Evolutionary conservation across 2,797 vertebrate species (phyloP).

Genomic region (Scolopax bukidnonensis): DNA sequence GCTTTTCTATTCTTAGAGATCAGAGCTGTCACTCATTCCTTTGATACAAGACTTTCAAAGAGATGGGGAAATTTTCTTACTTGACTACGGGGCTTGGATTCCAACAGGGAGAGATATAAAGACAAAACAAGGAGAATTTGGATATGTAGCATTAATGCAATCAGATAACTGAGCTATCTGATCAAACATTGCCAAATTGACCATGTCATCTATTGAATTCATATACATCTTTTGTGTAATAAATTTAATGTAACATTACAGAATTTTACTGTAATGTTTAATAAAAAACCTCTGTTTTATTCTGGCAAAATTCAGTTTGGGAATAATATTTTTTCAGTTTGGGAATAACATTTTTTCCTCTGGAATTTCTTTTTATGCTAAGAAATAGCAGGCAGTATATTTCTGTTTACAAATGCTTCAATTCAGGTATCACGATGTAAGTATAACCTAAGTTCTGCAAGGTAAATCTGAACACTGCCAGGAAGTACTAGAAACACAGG

Average conservation of each 20-base stretch:
- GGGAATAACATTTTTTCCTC: not conserved
- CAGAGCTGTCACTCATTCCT: constrained; percentile 24
- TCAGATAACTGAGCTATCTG: constrained; percentile 14
- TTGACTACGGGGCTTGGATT: constrained; percentile 52
- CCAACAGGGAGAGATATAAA: not conserved
- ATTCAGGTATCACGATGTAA: not conserved
- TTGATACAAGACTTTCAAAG: constrained; percentile 58
- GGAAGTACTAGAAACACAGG: not conserved
- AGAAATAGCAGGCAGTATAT: not conserved
- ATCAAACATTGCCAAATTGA: constrained; percentile 31
- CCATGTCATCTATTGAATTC: not conserved
- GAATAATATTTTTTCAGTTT: not conserved
- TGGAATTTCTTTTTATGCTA: not conserved
- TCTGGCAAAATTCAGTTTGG: not conserved
- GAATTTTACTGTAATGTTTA: not conserved
- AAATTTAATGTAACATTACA: not conserved
- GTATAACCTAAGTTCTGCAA: not conserved
- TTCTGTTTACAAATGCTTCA: not conserved
- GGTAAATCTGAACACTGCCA: not conserved
- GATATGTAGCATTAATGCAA: not conserved
- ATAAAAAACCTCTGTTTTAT: not conserved
- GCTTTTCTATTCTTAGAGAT: not conserved
- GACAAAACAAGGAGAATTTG: constrained; percentile 39
- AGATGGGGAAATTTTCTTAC: not conserved
- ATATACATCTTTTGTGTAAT: not conserved